These are phyloP conservation scores for Turnix velox DNA, from an alignment of 2,113 vertebrate species.

Conservation along the genomic window DNA sequence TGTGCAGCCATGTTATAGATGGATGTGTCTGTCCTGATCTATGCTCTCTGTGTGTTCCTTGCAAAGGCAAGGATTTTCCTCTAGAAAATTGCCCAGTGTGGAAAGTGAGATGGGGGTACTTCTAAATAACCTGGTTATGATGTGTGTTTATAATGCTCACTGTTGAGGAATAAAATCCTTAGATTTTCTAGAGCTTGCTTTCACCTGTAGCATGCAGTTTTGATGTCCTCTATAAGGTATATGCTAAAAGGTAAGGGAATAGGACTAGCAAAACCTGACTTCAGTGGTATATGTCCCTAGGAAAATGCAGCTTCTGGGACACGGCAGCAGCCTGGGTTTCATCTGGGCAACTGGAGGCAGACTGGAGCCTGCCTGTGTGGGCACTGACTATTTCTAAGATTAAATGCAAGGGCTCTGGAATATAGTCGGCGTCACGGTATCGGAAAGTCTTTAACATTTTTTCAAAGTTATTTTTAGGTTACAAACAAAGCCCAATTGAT, in stretches of 20 bases:
- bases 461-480: not conserved
- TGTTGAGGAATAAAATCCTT: accelerated
- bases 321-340: not conserved
- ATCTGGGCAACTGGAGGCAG: not conserved
- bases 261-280: not conserved
- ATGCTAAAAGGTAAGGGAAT: not conserved
- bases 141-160: not conserved
- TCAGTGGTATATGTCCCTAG: not conserved
- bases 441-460: not conserved
- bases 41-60: not conserved
- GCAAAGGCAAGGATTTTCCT: not conserved
- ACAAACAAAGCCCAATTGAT: not conserved
- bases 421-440: not conserved
- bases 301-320: not conserved
- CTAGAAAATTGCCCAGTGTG: not conserved
- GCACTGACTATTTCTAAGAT: not conserved
- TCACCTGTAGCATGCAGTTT: not conserved
- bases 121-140: not conserved
- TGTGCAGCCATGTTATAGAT: not conserved
- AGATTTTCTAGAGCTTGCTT: not conserved
- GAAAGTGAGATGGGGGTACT: not conserved
- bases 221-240: accelerated
- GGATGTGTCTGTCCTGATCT: accelerated
- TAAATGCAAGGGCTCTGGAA: not conserved
- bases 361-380: not conserved